phyloP scores from a whole-genome alignment of 2,888 invertebrate species.

The Melinaea menophilus region DNA sequence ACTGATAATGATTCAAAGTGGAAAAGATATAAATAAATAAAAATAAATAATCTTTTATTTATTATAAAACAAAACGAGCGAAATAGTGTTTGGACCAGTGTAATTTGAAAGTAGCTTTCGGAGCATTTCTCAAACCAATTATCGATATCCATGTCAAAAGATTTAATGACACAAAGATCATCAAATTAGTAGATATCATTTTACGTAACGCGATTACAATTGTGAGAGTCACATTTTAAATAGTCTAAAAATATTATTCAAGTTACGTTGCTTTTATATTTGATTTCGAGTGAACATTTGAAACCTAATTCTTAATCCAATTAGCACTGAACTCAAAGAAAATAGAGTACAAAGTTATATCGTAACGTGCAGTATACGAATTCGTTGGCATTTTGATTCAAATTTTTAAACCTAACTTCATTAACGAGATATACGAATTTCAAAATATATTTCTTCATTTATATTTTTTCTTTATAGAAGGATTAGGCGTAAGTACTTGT shows the following conservation, averaged over 20 bases:
- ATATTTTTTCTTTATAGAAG: background rate
- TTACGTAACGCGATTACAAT: background rate
- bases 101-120: slow-evolving; percentile 14
- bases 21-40: no score
- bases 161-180: slow-evolving; percentile 1
- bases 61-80: slow-evolving; percentile 22
- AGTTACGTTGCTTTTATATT: background rate
- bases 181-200: background rate
- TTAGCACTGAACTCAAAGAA: slow-evolving; percentile 19
- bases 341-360: slow-evolving; percentile 12
- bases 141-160: background rate
- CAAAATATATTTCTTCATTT: background rate
- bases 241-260: background rate
- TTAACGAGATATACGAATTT: background rate
- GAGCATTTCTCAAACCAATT: slow-evolving; percentile 1
- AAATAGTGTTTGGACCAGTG: slow-evolving; percentile 9
- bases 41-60: background rate
- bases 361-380: background rate
- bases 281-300: slow-evolving; percentile 15
- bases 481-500: no score
- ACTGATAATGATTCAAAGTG: no score
- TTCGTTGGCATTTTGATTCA: background rate
- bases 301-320: slow-evolving; percentile 18
- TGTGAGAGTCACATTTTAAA: background rate
- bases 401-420: background rate